Conservation (phyloP, 2,113 vertebrate genomes). For the Dipodomys stephensi region DNA sequence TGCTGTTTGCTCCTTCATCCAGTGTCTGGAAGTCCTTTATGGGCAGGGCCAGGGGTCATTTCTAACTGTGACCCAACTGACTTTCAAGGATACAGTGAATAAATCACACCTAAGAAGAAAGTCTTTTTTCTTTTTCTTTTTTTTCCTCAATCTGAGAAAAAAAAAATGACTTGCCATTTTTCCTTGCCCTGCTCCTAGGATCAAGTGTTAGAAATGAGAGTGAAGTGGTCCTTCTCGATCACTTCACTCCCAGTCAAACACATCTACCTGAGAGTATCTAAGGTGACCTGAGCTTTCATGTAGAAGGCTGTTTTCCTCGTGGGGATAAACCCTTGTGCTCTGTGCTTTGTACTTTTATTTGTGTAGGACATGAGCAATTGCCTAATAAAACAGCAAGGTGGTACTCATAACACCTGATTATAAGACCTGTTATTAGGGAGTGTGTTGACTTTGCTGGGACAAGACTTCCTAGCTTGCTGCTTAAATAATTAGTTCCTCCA, state of each 20-base stretch:
- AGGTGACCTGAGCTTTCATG: constrained; percentile 40
- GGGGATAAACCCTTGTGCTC: constrained; percentile 33
- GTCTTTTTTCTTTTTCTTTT: background rate
- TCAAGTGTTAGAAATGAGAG: background rate
- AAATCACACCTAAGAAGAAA: constrained; percentile 1
- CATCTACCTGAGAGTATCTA: background rate
- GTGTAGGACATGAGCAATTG: constrained; percentile 64
- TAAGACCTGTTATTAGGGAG: constrained; percentile 75
- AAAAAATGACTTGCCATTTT: background rate
- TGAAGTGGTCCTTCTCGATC: background rate
- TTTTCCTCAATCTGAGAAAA: background rate
- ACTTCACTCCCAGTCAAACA: background rate
- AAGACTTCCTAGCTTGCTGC: constrained; percentile 27
- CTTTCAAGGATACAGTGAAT: background rate
- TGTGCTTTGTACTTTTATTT: constrained; percentile 61
- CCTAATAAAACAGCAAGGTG: constrained; percentile 75
- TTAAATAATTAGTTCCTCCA: constrained; percentile 65
- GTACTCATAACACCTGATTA: constrained; percentile 72
- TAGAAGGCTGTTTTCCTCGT: constrained; percentile 38
- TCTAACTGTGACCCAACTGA: background rate
- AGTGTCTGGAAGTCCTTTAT: background rate
- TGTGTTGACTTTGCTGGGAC: constrained; percentile 52
- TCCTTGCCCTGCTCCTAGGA: background rate
- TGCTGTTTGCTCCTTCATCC: too few relatives aligned
- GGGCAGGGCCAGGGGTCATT: background rate